Percentiles rank a stretch among this genome's conserved stretches.
phyloP scores from a whole-genome alignment of 2,888 invertebrate species.

The Morinoia aosen region DNA sequence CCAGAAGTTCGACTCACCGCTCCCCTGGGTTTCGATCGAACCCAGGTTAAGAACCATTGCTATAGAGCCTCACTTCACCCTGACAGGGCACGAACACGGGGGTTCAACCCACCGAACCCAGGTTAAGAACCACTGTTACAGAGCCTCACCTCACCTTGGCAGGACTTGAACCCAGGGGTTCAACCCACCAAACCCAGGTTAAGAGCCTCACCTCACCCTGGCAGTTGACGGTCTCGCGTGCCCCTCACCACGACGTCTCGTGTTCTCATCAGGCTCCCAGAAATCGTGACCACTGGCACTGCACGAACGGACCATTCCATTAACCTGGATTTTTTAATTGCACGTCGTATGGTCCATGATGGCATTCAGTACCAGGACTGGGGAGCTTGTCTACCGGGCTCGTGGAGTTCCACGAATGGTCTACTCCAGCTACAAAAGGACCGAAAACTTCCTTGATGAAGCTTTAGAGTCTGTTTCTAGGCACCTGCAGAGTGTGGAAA shows the following conservation, averaged over 20 bases:
- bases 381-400: background rate
- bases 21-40: too few species aligned
- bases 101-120: too few species aligned
- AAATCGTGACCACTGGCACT: conserved; percentile 24
- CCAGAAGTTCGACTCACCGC: too few species aligned
- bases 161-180: too few species aligned
- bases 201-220: too few species aligned
- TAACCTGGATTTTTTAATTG: conserved; percentile 44
- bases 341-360: background rate
- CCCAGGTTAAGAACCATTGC: too few species aligned
- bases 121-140: too few species aligned
- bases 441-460: background rate
- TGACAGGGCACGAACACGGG: too few species aligned
- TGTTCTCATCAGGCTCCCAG: background rate
- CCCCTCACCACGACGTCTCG: background rate
- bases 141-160: too few species aligned
- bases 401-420: background rate
- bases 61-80: too few species aligned
- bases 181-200: too few species aligned
- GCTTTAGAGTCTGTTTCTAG: background rate
- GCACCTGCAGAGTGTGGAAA: background rate
- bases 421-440: background rate
- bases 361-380: background rate
- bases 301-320: conserved; percentile 44
- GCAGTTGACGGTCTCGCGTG: background rate